Evolutionary conservation across 2,888 invertebrate species (phyloP), one percentile per base, ranked within the genome.

Genomic region (Caenorhabditis macrosperma): DNA sequence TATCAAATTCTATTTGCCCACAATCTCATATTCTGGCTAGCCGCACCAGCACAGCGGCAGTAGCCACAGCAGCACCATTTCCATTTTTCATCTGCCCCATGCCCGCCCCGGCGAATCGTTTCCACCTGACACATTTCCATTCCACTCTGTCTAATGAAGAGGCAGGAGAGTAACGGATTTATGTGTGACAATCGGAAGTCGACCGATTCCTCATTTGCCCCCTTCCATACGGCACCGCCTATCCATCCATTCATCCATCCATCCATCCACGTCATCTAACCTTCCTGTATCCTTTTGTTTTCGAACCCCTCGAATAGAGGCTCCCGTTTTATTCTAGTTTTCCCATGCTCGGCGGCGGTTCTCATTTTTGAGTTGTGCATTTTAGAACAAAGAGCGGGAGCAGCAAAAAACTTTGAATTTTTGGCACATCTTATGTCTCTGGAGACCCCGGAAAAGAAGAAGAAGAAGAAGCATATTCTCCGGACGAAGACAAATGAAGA

Each of bases 361-460:
- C 10, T 20, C 46, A 46, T 46, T 22, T 46, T 46, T 46, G 46
- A 22, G 46, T 69, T 59, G 68, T 41, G 52, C 59, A 69, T 69
- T 60, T 61, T 61, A 52, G 71, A 61, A 61, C 54, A 46, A 68
- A 55, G 55, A 46, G 41, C 44, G 44, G n/a, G 52, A 30, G 35
- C 52, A 22, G 2, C 28, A 55, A 64, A 64, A 72, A 72, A 72
- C 64, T 52, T 72, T 64, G 64, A 63, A 72, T 72, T 72, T 69
- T 48, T 72, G 71, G 63, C 71, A 72, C 71, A 72, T 72, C 64
- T 64, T 72, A 72, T 72, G 72, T 64, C 72, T 72, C 72, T 72
- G 48, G 72, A 64, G 72, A 72, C 71, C 52, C 46, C 22, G 69
- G 33, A 38, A 7, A 22, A 22, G 17, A 22, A 46, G 46, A 20